Evolutionary conservation across 2,113 vertebrate species (phyloP).

Genomic region (Oophaga pumilio): DNA sequence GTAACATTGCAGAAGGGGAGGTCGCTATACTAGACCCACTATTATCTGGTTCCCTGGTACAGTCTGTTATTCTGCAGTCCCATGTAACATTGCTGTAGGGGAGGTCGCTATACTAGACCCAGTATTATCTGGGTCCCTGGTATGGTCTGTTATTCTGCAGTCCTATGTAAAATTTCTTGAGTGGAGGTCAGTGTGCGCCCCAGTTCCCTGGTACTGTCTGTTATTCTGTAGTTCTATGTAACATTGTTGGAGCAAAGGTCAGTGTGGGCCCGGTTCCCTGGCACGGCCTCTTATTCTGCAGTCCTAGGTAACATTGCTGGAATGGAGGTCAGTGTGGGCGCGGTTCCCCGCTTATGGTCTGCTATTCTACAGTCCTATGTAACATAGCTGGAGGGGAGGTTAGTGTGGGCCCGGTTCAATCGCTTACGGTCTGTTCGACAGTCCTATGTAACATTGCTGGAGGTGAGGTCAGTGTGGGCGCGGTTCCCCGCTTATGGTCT

Average conservation of each 20-base stretch:
- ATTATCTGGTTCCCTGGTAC: too few species aligned
- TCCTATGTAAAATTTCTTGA: background rate
- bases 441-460: too few species aligned
- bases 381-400: background rate
- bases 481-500: too few species aligned
- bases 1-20: background rate
- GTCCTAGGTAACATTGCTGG: background rate
- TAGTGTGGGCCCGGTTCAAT: too few species aligned
- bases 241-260: background rate
- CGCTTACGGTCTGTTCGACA: too few species aligned
- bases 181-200: background rate
- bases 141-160: background rate
- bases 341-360: too few species aligned
- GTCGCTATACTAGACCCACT: too few species aligned
- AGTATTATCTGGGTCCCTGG: background rate
- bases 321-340: too few species aligned
- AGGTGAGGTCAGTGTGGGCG: too few species aligned
- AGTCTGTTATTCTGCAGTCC: too few species aligned
- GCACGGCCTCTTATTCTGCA: background rate
- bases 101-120: too few species aligned
- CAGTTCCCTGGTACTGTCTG: background rate
- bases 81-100: background rate
- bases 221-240: background rate
- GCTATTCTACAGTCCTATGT: background rate
- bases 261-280: too few species aligned